A percentile compares a stretch with the other conserved stretches of the same genome.
Evolutionary conservation across 2,113 vertebrate genomes (phyloP).

Genomic region (Chiloscyllium plagiosum): DNA sequence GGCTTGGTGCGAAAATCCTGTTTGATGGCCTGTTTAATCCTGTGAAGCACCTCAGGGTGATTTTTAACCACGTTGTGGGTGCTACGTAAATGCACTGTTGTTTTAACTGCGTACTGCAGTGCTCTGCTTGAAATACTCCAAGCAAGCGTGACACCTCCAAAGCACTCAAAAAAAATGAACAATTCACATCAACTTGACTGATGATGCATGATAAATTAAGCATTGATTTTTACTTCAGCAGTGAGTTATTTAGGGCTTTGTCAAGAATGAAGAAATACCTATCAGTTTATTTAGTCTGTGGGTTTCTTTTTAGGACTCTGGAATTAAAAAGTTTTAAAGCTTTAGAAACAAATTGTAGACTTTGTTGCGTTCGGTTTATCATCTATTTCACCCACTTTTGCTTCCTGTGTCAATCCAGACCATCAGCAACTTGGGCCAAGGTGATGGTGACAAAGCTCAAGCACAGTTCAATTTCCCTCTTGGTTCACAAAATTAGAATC

Average conservation of each 20-base stretch:
- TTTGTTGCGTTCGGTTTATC: not conserved
- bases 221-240: constrained; percentile 33
- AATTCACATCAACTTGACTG: constrained; percentile 23
- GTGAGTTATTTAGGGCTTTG: constrained; percentile 26
- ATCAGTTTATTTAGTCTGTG: not conserved
- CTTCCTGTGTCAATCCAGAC: not conserved
- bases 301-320: not conserved
- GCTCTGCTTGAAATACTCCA: not conserved
- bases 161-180: constrained; percentile 29
- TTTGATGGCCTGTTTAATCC: not conserved
- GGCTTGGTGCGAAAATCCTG: not conserved
- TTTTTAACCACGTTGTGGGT: not conserved
- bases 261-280: constrained; percentile 22
- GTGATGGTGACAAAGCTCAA: not conserved
- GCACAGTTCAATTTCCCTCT: not conserved
- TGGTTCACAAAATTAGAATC: not conserved
- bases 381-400: not conserved
- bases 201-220: constrained; percentile 33
- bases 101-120: not conserved
- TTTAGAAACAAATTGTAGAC: not conserved
- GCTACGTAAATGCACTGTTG: not conserved
- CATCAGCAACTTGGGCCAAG: not conserved
- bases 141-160: not conserved
- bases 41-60: too few species aligned
- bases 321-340: not conserved